phyloP scores from a whole-genome alignment of 1,140 invertebrate genomes.

The Drosophila subobscura region DNA sequence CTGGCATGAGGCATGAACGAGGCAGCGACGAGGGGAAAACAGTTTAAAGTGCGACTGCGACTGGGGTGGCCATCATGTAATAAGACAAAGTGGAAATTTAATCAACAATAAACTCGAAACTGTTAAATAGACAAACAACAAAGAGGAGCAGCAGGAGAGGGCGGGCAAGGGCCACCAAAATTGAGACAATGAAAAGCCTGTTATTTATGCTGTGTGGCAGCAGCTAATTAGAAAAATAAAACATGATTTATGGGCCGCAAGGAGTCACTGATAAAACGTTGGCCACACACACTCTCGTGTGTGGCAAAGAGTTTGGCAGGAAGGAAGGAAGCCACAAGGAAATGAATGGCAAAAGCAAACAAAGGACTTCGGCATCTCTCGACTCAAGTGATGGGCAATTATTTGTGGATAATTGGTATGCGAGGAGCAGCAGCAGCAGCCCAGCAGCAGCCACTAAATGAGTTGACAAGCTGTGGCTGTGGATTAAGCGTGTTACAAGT shows the following conservation, averaged over 20 bases:
- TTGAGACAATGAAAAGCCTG: constrained; percentile 76
- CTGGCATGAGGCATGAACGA: constrained; percentile 21
- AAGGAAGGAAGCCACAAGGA: constrained; percentile 31
- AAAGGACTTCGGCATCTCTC: constrained; percentile 36
- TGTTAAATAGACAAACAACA: constrained; percentile 60
- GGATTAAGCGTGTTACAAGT: constrained; percentile 40
- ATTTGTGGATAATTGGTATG: constrained; percentile 74
- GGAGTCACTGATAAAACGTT: constrained; percentile 42
- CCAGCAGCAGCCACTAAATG: constrained; percentile 46
- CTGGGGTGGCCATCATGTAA: constrained; percentile 20
- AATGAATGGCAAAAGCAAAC: constrained; percentile 43
- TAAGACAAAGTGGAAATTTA: constrained; percentile 66
- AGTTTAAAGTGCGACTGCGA: constrained; percentile 58
- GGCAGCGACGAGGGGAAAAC: constrained; percentile 29
- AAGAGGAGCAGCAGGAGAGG: constrained; percentile 7
- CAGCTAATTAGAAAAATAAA: constrained; percentile 78
- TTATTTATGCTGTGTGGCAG: constrained; percentile 75
- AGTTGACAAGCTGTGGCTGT: constrained; percentile 47
- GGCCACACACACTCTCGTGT: constrained; percentile 12
- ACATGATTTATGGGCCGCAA: constrained; percentile 69
- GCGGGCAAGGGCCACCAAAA: constrained; percentile 23
- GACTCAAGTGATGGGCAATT: constrained; percentile 64
- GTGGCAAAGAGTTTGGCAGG: constrained; percentile 20
- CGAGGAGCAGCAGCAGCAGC: constrained; percentile 29
- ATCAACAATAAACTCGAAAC: constrained; percentile 65